These are phyloP conservation scores for Idaea biselata DNA, from an alignment of 2,888 invertebrate genomes.

Conservation along the genomic window DNA sequence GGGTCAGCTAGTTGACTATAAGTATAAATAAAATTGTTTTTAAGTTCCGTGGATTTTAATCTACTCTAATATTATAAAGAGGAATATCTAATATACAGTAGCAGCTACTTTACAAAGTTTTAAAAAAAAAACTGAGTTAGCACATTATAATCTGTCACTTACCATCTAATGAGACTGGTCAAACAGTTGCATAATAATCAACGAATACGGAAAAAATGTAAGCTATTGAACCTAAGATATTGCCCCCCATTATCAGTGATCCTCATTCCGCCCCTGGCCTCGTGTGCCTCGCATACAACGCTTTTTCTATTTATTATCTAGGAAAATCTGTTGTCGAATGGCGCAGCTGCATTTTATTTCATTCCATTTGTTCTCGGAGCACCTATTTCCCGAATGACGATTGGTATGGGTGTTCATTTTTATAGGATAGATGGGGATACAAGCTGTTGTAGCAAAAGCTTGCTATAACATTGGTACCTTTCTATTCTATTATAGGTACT, in stretches of 20 bases:
- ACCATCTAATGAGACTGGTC: no score
- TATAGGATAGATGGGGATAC: background rate
- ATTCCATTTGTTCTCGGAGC: slow-evolving; percentile 28
- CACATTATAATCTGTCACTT: no score
- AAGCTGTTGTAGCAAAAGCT: background rate
- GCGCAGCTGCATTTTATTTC: slow-evolving; percentile 38
- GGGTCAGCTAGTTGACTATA: no score
- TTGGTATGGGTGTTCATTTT: background rate
- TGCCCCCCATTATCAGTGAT: background rate
- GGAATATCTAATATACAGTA: no score
- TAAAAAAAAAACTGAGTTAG: no score
- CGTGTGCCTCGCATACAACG: slow-evolving; percentile 22
- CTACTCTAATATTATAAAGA: no score
- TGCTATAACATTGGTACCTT: background rate
- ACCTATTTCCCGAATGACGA: slow-evolving; percentile 17
- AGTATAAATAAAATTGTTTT: no score
- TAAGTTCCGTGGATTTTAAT: no score
- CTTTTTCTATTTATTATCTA: slow-evolving; percentile 40
- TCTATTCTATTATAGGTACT: no score
- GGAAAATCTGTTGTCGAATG: slow-evolving; percentile 28
- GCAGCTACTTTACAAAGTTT: no score
- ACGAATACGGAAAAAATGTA: no score
- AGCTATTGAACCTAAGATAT: background rate
- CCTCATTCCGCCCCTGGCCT: slow-evolving; percentile 15
- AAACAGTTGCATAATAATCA: no score